Evolutionary conservation across 2,888 invertebrate species (phyloP).

Genomic region (Rhagonycha fulva): DNA sequence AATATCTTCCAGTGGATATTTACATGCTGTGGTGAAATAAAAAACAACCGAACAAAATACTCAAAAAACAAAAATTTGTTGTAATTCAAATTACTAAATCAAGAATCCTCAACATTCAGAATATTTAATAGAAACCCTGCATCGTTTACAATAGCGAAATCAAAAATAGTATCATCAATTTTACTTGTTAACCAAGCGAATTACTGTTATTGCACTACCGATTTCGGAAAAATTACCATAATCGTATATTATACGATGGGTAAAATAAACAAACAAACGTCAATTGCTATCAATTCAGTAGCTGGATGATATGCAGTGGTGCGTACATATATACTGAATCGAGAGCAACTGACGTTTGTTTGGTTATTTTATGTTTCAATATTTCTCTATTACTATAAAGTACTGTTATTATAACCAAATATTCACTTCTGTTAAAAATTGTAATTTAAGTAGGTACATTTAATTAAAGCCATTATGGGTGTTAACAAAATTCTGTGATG

Average conservation of each 20-base stretch:
- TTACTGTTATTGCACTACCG: too few relatives aligned
- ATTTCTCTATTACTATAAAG: neutral
- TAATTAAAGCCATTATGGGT: too few relatives aligned
- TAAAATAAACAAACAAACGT: neutral
- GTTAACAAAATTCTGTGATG: too few relatives aligned
- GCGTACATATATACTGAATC: neutral
- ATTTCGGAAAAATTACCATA: neutral
- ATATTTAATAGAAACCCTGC: too few relatives aligned
- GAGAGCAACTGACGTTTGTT: neutral
- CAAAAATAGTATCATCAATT: neutral
- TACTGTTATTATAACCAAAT: neutral
- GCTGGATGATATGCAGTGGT: neutral
- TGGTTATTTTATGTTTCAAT: neutral
- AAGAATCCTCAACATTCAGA: too few relatives aligned
- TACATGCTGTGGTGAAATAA: too few relatives aligned
- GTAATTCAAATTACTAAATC: too few relatives aligned
- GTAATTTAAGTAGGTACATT: too few relatives aligned
- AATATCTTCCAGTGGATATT: too few relatives aligned
- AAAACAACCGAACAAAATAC: too few relatives aligned
- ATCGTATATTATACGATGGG: neutral
- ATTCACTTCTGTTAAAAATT: neutral
- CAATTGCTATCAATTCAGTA: neutral
- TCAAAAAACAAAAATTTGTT: too few relatives aligned
- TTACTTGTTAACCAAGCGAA: neutral
- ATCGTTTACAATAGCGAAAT: too few relatives aligned